phyloP scores from a whole-genome alignment of 2,113 vertebrate species.

The Indri indri region DNA sequence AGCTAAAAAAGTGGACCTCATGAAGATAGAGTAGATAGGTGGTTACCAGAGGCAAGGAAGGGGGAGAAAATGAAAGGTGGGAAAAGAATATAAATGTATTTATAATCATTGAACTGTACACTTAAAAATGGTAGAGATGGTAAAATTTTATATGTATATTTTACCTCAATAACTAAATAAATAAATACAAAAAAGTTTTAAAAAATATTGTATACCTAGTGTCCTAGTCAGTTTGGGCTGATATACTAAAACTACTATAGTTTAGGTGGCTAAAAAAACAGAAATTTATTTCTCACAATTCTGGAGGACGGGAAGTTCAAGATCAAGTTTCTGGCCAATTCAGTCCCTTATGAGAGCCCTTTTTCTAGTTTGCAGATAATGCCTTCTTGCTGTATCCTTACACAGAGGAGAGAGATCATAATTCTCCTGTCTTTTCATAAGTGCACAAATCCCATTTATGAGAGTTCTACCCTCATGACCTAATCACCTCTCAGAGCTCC shows the following conservation, averaged over 20 bases:
- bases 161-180: too few species aligned
- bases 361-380: neutral
- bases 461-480: neutral
- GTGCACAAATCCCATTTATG: neutral
- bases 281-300: neutral
- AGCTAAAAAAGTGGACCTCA: too few species aligned
- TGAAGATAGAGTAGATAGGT: too few species aligned
- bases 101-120: too few species aligned
- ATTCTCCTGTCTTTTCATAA: neutral
- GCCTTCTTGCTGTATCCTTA: neutral
- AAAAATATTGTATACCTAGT: neutral
- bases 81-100: too few species aligned
- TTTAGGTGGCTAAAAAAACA: neutral
- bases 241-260: neutral
- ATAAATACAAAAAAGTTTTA: neutral
- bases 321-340: too few species aligned
- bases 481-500: neutral
- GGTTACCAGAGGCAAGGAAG: too few species aligned
- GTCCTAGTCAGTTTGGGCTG: neutral
- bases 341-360: rapidly evolving
- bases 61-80: too few species aligned
- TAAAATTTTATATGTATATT: too few species aligned
- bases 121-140: too few species aligned
- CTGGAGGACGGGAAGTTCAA: neutral
- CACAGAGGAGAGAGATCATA: neutral